These are phyloP conservation scores for Bryconaethiops microstoma DNA, from an alignment of 2,797 vertebrate genomes.

Conservation along the genomic window DNA sequence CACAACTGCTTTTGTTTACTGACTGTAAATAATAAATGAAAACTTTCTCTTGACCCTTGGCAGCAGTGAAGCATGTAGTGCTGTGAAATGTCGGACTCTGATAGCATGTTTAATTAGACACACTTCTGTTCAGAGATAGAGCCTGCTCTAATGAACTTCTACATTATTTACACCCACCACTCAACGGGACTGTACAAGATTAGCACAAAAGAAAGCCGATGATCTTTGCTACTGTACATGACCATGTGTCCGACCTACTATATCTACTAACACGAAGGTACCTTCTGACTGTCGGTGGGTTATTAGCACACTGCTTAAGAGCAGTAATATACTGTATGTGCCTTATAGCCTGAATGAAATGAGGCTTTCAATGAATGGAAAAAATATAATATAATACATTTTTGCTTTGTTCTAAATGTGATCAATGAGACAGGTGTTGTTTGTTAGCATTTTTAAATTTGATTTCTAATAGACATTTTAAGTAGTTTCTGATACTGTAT, in stretches of 20 bases:
- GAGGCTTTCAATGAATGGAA: too few relatives aligned
- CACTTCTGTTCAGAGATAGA: conserved; percentile 59
- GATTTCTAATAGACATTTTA: too few relatives aligned
- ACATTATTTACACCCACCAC: conserved; percentile 69
- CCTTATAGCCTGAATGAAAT: too few relatives aligned
- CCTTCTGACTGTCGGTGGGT: not conserved
- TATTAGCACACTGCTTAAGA: not conserved
- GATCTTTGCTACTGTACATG: conserved; percentile 42
- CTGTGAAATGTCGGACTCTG: conserved; percentile 64
- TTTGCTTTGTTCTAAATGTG: too few relatives aligned
- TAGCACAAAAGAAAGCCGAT: conserved; percentile 31
- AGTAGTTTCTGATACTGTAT: too few relatives aligned
- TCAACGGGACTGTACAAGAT: conserved; percentile 49
- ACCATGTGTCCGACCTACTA: conserved; percentile 6
- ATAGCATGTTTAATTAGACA: conserved; percentile 71
- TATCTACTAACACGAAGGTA: not conserved
- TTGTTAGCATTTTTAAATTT: too few relatives aligned
- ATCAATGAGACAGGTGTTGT: too few relatives aligned
- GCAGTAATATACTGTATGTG: not conserved
- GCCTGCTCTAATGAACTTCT: conserved; percentile 59
- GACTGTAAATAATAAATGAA: conserved; percentile 68
- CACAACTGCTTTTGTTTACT: conserved; percentile 48
- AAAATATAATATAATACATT: too few relatives aligned
- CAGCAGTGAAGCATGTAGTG: conserved; percentile 51
- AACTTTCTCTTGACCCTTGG: conserved; percentile 64